Base-by-base conservation (phyloP, 35 echinoderm and acorn worm genomes). In the Ophiothrix spiculata region DNA sequence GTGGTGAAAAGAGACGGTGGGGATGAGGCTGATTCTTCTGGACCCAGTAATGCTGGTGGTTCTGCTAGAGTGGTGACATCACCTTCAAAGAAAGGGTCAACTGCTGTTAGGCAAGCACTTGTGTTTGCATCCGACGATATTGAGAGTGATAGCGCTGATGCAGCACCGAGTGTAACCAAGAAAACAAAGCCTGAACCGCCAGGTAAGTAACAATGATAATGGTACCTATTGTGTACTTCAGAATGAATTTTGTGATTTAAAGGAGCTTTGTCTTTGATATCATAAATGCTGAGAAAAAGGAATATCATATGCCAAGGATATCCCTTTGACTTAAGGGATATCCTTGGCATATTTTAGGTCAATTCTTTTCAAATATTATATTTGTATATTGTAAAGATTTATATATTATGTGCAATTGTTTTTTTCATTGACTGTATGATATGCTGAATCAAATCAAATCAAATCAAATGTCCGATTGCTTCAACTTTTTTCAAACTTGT, bases 21-120 rank as follows among this genome's bases (percentile, higher is more conserved):
- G 10, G 60, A 69, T 69, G 60, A 69, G 29, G 25, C 25, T 28
- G 60, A 69, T 69, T 69, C n/a, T n/a, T n/a, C 60, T 2, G 60
- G 60, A 69, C 16, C 60, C 60, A 28, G 60, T 69, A 28, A 25
- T 69, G n/a, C n/a, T n/a, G n/a, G n/a, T n/a, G 60, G 60, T 4
- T 25, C 60, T 10, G 60, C 60, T 6, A 49, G 6, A 49, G 42
- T 69, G 29, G 60, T 2, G 29, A 2, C 25, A 31, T 46, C 42
- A 69, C 69, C 34, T 56, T 74, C n/a, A 38, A 39, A 86, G 77
- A 84, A 31, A 75, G 49, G 21, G 41, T 73, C 37, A 6, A 69
- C 60, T 6, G 60, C 60, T 6, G 60, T 69, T 2, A 69, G 60
- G 29, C 10, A 69, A 15, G 60, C 60, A 12, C 16, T 69, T 25